A percentile compares a stretch with the other conserved stretches of the same genome.
Conservation (phyloP, 2,888 invertebrate species). For the Incurvaria masculella region DNA sequence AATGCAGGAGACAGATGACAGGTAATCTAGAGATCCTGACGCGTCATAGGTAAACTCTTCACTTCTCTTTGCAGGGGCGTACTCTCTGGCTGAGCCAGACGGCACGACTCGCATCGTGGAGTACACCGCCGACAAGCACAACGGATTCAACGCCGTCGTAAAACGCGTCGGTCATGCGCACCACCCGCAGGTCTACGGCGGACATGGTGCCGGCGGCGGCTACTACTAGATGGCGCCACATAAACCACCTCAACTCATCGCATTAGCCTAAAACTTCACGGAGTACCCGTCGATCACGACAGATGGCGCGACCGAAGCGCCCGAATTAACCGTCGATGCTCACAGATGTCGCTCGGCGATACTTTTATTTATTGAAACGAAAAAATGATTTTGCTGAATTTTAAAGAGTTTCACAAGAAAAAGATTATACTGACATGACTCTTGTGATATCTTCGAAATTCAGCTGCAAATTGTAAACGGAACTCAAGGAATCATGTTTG, state of each 20-base stretch:
- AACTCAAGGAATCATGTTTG: background rate
- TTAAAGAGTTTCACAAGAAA: too few relatives aligned
- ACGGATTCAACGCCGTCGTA: conserved; percentile 52
- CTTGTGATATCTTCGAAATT: too few relatives aligned
- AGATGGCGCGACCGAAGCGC: background rate
- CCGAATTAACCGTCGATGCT: background rate
- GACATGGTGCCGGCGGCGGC: conserved; percentile 30
- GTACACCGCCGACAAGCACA: conserved; percentile 49
- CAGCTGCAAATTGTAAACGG: too few relatives aligned
- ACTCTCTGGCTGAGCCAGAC: conserved; percentile 48
- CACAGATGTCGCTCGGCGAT: conserved; percentile 6
- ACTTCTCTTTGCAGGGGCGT: conserved; percentile 33
- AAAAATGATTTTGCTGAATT: background rate
- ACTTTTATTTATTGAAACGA: background rate
- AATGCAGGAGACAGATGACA: too few relatives aligned
- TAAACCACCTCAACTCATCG: too few relatives aligned
- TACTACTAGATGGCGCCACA: conserved; percentile 45
- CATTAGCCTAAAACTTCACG: background rate
- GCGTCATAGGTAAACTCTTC: background rate
- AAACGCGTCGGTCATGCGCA: conserved; percentile 47
- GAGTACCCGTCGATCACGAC: background rate
- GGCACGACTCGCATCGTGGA: conserved; percentile 52
- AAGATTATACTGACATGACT: too few relatives aligned
- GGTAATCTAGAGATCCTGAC: too few relatives aligned
- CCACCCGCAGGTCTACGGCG: conserved; percentile 42